Base-by-base conservation (phyloP, 2,797 vertebrate genomes). In the Lutjanus campechanus region DNA sequence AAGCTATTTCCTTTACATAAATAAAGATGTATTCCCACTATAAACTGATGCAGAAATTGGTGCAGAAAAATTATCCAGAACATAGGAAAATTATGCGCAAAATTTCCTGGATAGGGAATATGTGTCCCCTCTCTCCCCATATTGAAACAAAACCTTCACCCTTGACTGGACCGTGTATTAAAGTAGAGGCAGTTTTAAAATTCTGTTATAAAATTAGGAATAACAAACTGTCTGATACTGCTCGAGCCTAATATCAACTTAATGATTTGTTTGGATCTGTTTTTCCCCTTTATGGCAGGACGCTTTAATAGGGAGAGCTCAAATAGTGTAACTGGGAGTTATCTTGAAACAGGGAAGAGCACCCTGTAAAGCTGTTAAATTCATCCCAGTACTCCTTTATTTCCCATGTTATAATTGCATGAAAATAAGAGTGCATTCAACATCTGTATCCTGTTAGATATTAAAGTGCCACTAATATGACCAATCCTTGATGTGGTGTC, bases 271-370 rank as follows among this genome's bases (percentile, higher is more conserved):
- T 55, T 76, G 72, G 64, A 77, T 76, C n/a, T 15, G 22, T 65
- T 80, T 70, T 49, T 5, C 16, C 63, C 44, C 74, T 88, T 85
- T 73, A 86, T 79, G 29, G 62, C 55, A 41, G 36, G 5, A 64
- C 58, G 71, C 68, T 83, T 79, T 79, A 55, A 63, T 83, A 76
- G 54, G 59, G 81, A 46, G 25, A 41, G 40, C 68, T 16, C 54
- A 78, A 66, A 84, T 22, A 46, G 72, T 56, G 55, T 77, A 61
- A 73, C 59, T 60, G 59, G 77, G 81, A 88, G 41, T 81, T 67
- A 15, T 76, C 16, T 60, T 76, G 25, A 71, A 76, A 64, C 46
- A 19, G 44, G 5, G 63, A 62, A 59, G 22, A 61, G 13, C 5
- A 25, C 70, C 41, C 16, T 47, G 17, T 59, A 53, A 73, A 53